Percentiles rank a stretch among this genome's conserved stretches.
Evolutionary conservation across 2,888 invertebrate species (phyloP).

Genomic region (Cybosia mesomella): DNA sequence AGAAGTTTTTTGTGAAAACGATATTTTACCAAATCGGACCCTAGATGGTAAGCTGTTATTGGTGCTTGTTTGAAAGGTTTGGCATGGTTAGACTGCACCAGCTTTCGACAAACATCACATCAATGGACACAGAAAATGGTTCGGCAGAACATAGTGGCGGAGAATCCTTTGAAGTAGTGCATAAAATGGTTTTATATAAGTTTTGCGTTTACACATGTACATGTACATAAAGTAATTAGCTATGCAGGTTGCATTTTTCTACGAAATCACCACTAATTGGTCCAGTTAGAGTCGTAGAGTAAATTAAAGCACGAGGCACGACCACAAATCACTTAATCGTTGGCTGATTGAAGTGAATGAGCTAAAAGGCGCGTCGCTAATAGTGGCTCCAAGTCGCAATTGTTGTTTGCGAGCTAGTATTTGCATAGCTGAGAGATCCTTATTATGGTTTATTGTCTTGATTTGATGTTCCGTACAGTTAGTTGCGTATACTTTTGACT

Average conservation of each 20-base stretch:
- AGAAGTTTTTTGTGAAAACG: no score
- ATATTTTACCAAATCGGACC: no score
- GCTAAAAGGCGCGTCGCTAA: slow-evolving; percentile 28
- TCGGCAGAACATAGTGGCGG: no score
- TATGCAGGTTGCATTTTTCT: slow-evolving; percentile 7
- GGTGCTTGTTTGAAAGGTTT: no score
- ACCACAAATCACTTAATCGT: slow-evolving; percentile 51
- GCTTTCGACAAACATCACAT: no score
- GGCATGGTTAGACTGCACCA: no score
- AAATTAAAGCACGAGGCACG: slow-evolving; percentile 27
- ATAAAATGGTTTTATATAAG: no score
- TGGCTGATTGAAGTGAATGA: slow-evolving; percentile 49
- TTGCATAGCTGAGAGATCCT: slow-evolving; percentile 58
- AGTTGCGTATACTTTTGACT: background rate
- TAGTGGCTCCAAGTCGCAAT: slow-evolving; percentile 49
- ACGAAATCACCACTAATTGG: slow-evolving; percentile 14
- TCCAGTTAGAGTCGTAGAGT: background rate
- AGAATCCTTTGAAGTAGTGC: no score
- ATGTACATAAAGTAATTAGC: background rate
- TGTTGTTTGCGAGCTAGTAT: slow-evolving; percentile 48
- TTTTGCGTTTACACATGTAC: no score
- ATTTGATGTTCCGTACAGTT: slow-evolving; percentile 52
- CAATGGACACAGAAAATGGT: no score
- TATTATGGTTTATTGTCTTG: slow-evolving; percentile 47
- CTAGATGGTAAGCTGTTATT: no score